A percentile compares a stretch with the other conserved stretches of the same genome.
These are phyloP conservation scores for Onychomys arenicola DNA, from an alignment of 2,797 vertebrate species.

Conservation along the genomic window DNA sequence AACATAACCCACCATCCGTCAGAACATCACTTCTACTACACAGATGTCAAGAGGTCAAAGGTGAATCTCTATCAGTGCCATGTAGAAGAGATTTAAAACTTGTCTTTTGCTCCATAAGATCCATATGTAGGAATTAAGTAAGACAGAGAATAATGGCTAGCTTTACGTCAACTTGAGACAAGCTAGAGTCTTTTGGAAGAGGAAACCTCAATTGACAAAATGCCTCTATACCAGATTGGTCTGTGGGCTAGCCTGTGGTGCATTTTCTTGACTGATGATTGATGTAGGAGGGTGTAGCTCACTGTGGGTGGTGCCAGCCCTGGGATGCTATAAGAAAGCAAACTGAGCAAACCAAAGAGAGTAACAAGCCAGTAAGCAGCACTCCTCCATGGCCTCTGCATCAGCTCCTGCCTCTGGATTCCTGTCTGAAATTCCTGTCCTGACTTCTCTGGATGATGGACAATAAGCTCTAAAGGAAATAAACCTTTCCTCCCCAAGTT, in stretches of 20 bases:
- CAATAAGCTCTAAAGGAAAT: background rate
- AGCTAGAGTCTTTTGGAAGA: background rate
- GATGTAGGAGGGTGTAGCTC: no score
- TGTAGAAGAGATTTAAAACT: background rate
- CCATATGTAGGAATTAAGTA: background rate
- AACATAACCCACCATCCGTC: background rate
- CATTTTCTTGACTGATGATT: no score
- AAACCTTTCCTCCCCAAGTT: background rate
- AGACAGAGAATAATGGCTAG: background rate
- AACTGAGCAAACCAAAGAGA: background rate
- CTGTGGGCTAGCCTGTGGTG: background rate
- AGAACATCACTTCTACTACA: background rate
- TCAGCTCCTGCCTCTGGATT: background rate
- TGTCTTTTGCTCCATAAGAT: background rate
- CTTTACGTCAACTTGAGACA: background rate
- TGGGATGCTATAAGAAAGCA: background rate
- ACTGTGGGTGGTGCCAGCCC: background rate
- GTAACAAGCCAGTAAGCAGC: background rate
- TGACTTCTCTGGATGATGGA: background rate
- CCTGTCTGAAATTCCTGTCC: background rate
- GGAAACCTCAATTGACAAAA: background rate
- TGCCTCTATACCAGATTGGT: background rate
- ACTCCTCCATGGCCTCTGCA: background rate
- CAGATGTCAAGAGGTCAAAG: background rate
- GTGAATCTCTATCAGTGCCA: background rate